Conservation (phyloP, 1,140 invertebrate genomes). For the Heliothis subflexa region DNA sequence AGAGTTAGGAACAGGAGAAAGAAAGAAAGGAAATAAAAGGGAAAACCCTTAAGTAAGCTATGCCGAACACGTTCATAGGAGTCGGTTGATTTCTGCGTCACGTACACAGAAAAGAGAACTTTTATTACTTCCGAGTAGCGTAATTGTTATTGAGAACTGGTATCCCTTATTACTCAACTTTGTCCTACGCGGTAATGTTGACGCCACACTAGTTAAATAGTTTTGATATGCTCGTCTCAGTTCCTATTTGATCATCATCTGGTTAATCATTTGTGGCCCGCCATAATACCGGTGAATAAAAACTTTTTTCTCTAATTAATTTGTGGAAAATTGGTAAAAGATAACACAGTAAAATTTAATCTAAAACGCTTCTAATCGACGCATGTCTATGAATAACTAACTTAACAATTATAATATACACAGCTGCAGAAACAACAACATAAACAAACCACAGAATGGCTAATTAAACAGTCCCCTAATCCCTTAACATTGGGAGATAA, state of each 20-base stretch:
- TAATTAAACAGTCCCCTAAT: slow-evolving; percentile 13
- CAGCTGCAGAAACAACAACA: background rate
- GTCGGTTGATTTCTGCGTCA: slow-evolving; percentile 75
- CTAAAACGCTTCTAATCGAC: too few relatives aligned
- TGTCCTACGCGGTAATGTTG: slow-evolving; percentile 57
- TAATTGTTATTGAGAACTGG: slow-evolving; percentile 81
- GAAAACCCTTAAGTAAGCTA: slow-evolving; percentile 63
- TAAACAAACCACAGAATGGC: slow-evolving; percentile 14
- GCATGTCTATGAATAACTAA: background rate
- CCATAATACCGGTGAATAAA: too few relatives aligned
- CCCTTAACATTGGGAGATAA: slow-evolving; percentile 20
- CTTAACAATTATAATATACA: background rate
- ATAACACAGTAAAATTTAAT: too few relatives aligned
- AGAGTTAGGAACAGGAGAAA: slow-evolving; percentile 40
- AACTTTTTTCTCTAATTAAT: too few relatives aligned
- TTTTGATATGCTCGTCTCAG: slow-evolving; percentile 5
- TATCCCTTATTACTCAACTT: slow-evolving; percentile 78
- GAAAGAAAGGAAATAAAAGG: slow-evolving; percentile 68
- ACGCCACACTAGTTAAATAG: slow-evolving; percentile 37
- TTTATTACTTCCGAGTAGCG: slow-evolving; percentile 79
- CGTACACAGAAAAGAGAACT: slow-evolving; percentile 78
- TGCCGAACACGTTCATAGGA: slow-evolving; percentile 76
- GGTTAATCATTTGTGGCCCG: background rate
- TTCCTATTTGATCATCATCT: background rate
- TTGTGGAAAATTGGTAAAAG: too few relatives aligned